Conservation (phyloP, 2,113 vertebrate species). For the Chascanopsetta lugubris region DNA sequence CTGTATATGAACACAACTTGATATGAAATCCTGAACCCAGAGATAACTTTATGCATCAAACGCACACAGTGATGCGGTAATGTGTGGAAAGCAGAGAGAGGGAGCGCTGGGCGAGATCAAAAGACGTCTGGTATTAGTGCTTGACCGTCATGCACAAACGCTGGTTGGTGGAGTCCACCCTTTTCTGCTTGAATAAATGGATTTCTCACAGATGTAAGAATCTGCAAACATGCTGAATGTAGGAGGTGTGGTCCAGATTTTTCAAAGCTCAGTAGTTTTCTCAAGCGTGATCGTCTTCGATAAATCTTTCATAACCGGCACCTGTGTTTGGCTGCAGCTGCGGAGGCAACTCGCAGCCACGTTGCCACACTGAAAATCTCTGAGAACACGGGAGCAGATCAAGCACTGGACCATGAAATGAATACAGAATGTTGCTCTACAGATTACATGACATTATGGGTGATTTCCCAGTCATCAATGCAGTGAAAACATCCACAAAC, state of each 20-base stretch:
- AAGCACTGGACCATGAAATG: background rate
- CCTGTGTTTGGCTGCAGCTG: slow-evolving; percentile 1
- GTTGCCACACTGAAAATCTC: background rate
- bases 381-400: background rate
- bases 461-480: too few relatives aligned
- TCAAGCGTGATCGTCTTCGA: slow-evolving; percentile 9
- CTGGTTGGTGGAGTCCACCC: background rate
- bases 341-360: background rate
- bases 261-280: slow-evolving; percentile 15
- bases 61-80: slow-evolving; percentile 27
- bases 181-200: slow-evolving; percentile 22
- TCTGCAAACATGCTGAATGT: background rate
- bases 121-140: slow-evolving; percentile 19
- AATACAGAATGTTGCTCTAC: too few relatives aligned
- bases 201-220: background rate
- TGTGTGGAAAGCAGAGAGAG: slow-evolving; percentile 11
- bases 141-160: slow-evolving; percentile 8
- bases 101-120: slow-evolving; percentile 28
- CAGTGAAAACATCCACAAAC: too few relatives aligned
- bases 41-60: slow-evolving; percentile 7
- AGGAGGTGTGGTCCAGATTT: slow-evolving; percentile 1
- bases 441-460: too few relatives aligned
- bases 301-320: slow-evolving; percentile 17
- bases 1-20: slow-evolving; percentile 7
- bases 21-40: slow-evolving; percentile 6